Percentiles rank a stretch among this genome's conserved stretches.
phyloP scores from a whole-genome alignment of 1,140 invertebrate genomes.

The Sinonovacula constricta region DNA sequence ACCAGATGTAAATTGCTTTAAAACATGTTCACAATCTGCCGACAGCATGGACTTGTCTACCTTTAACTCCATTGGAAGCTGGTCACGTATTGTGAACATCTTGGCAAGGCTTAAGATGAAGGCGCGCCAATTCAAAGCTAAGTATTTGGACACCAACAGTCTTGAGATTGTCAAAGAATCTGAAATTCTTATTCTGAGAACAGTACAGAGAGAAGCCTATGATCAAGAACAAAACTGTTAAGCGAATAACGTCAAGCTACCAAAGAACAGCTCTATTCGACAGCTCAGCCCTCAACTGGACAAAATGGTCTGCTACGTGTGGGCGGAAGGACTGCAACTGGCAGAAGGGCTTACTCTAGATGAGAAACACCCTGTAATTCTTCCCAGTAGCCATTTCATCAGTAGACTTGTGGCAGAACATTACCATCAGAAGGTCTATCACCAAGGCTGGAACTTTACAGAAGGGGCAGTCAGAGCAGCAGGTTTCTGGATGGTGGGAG shows the following conservation, averaged over 20 bases:
- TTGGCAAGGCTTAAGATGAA: too few relatives aligned
- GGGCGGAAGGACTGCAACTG: slow-evolving; percentile 36
- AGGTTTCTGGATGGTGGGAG: slow-evolving; percentile 8
- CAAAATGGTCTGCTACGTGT: too few relatives aligned
- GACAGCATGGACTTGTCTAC: background rate
- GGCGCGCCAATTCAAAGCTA: too few relatives aligned
- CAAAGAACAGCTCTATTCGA: slow-evolving; percentile 1
- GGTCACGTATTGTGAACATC: too few relatives aligned
- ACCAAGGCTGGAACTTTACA: slow-evolving; percentile 18
- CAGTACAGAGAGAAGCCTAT: background rate
- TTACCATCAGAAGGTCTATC: slow-evolving; percentile 19
- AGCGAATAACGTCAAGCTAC: background rate
- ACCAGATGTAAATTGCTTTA: background rate
- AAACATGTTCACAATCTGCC: background rate
- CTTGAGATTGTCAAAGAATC: background rate
- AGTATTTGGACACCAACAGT: too few relatives aligned
- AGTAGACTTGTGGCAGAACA: slow-evolving; percentile 4
- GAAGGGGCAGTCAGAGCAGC: background rate
- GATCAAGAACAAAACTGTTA: background rate
- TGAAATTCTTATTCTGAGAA: background rate
- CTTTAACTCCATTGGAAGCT: too few relatives aligned
- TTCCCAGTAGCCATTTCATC: background rate
- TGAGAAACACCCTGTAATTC: slow-evolving; percentile 7
- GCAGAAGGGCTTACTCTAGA: slow-evolving; percentile 40
- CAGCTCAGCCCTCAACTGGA: slow-evolving; percentile 52